These are phyloP conservation scores for Tiliacea citrago DNA, from an alignment of 2,888 invertebrate genomes.

Conservation along the genomic window DNA sequence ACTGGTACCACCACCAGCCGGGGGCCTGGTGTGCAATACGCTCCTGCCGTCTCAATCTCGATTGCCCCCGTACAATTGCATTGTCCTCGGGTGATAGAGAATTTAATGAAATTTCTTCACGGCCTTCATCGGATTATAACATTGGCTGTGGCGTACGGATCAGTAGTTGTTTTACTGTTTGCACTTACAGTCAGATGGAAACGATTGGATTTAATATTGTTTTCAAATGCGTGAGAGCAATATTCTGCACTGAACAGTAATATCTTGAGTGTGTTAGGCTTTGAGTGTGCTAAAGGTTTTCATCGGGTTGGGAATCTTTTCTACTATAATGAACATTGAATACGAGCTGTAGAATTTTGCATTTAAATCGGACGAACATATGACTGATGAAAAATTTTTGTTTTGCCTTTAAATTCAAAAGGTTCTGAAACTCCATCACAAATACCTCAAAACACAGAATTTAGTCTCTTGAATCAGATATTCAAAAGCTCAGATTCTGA, in stretches of 20 bases:
- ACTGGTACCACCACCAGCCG: slow-evolving; percentile 78
- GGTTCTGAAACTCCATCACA: background rate
- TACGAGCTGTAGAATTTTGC: background rate
- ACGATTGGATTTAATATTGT: slow-evolving; percentile 57
- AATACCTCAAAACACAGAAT: slow-evolving; percentile 2
- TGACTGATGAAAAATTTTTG: too few relatives aligned
- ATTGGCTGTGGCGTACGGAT: slow-evolving; percentile 63
- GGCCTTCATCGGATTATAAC: slow-evolving; percentile 78
- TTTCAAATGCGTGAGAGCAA: slow-evolving; percentile 5
- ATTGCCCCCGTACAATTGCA: slow-evolving; percentile 85
- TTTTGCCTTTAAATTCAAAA: too few relatives aligned
- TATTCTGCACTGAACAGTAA: background rate
- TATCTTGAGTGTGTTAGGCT: background rate
- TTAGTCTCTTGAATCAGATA: slow-evolving; percentile 6
- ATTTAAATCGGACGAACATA: background rate
- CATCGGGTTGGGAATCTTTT: background rate
- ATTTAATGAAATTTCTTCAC: slow-evolving; percentile 87
- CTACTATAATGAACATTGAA: background rate
- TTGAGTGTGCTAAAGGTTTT: background rate
- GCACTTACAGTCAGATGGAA: slow-evolving; percentile 58
- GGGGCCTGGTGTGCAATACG: slow-evolving; percentile 78
- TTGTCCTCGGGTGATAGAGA: slow-evolving; percentile 86
- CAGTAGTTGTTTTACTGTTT: slow-evolving; percentile 82
- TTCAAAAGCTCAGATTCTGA: slow-evolving; percentile 6
- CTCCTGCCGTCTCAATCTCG: slow-evolving; percentile 86